Base-by-base conservation (phyloP, 2,113 vertebrate genomes). In the Aspiorhynchus laticeps region DNA sequence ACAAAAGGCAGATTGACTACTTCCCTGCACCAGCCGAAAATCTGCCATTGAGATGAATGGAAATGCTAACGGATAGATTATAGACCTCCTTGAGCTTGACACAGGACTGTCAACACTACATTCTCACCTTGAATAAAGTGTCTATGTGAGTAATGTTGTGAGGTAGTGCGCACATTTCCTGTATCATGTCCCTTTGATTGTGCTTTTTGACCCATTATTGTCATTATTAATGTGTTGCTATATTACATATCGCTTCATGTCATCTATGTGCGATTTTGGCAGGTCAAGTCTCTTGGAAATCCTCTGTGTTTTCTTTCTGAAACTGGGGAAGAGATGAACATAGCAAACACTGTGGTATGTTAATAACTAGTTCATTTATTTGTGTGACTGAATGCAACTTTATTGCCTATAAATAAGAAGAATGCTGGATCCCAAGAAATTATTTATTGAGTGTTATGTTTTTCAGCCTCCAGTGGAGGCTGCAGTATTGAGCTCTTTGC, bases 341-440 rank as follows among this genome's bases (percentile, higher is more conserved):
- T 69, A 90, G 81, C 69, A 87, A 86, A 76, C 79, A 69, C 41
- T 48, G 87, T 78, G 85, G 87, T 85, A 88, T 84, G 73, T 86
- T 88, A 88, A 87, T 88, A 86, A 87, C 87, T 87, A 85, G 53
- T 87, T 80, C 51, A 87, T 87, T 84, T 88, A 87, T 88, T 87
- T 48, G 78, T 88, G 63, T 85, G 80, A 85, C 88, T 87, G 56
- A 85, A 89, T 85, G 83, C 83, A 80, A 83, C 80, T 88, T 83
- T 86, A 84, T 87, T 81, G 69, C 82, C 82, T 85, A 82, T 89
- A 83, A 87, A 88, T 89, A 77, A 88, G 59, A 84, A 75, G 79
- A 87, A 48, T 82, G 85, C 69, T 59, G 41, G 74, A 78, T 82
- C 83, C 73, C 79, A 89, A 65, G 12, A 89, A 85, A 83, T 83